These are phyloP conservation scores for Cyclopterus lumpus DNA, from an alignment of 2,797 vertebrate species.

Conservation along the genomic window DNA sequence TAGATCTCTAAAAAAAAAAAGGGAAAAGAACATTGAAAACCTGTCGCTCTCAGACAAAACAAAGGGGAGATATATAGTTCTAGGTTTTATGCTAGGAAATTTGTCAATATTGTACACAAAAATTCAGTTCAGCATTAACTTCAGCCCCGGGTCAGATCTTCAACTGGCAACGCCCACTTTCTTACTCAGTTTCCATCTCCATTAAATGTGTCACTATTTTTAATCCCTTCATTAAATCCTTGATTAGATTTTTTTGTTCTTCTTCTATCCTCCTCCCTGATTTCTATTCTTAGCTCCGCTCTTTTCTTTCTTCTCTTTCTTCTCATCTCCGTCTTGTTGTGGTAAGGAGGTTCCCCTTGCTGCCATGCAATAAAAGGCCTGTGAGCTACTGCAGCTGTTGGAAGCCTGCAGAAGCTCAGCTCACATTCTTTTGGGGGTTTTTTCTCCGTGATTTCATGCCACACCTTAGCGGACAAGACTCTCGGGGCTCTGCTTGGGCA, in stretches of 20 bases:
- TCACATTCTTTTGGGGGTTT: slow-evolving; percentile 63
- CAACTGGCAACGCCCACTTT: not conserved
- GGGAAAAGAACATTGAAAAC: not conserved
- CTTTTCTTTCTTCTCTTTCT: slow-evolving; percentile 46
- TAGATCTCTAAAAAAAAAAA: not conserved
- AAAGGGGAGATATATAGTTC: not conserved
- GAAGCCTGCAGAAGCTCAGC: slow-evolving; percentile 69
- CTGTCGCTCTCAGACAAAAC: not conserved
- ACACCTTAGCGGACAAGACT: slow-evolving; percentile 77
- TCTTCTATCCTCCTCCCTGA: not conserved
- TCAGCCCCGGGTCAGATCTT: not conserved
- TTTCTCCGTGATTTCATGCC: slow-evolving; percentile 74
- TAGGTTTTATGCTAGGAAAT: not conserved
- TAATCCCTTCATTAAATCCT: not conserved
- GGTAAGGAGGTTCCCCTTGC: slow-evolving; percentile 63
- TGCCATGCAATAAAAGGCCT: slow-evolving; percentile 64
- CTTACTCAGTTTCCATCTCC: not conserved
- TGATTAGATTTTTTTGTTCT: not conserved
- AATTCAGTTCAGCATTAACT: not conserved
- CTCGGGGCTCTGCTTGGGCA: slow-evolving; percentile 78
- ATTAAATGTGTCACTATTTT: not conserved
- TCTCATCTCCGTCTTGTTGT: slow-evolving; percentile 59
- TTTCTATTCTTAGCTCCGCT: slow-evolving; percentile 40
- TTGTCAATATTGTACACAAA: not conserved
- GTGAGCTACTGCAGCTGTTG: slow-evolving; percentile 72